A percentile compares a stretch with the other conserved stretches of the same genome.
These are phyloP conservation scores for Amphiprion clarkii DNA, from an alignment of 2,797 vertebrate genomes.

Conservation along the genomic window DNA sequence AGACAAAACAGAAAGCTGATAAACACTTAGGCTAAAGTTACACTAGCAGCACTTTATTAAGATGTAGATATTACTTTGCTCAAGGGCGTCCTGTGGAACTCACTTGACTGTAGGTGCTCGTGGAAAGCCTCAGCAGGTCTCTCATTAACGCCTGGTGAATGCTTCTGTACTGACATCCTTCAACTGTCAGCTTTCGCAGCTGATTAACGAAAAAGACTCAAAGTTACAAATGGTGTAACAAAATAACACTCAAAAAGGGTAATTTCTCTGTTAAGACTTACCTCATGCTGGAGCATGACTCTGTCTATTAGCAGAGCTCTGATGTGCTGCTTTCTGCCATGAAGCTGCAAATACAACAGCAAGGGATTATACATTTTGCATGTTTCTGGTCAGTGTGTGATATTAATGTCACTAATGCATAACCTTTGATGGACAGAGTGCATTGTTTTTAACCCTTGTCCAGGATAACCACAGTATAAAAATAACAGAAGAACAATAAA, in stretches of 20 bases:
- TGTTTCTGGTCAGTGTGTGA: neutral
- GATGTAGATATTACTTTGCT: neutral
- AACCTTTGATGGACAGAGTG: neutral
- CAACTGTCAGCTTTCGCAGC: slow-evolving; percentile 94
- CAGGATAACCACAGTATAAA: neutral
- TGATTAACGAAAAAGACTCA: slow-evolving; percentile 63
- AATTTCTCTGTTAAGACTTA: slow-evolving; percentile 56
- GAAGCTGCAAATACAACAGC: slow-evolving; percentile 86
- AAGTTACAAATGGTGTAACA: slow-evolving; percentile 15
- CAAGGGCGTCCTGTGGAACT: slow-evolving; percentile 25
- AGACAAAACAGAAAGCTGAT: neutral
- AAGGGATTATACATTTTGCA: neutral
- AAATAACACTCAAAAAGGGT: accelerated
- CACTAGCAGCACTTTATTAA: neutral
- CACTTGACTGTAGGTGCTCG: slow-evolving; percentile 98
- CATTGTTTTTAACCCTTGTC: neutral
- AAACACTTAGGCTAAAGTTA: neutral
- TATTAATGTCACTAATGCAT: neutral
- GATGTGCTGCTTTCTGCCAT: slow-evolving; percentile 96
- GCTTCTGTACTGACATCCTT: slow-evolving; percentile 94
- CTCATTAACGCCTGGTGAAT: slow-evolving; percentile 94
- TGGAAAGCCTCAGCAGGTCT: slow-evolving; percentile 94
- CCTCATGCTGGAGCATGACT: slow-evolving; percentile 99
- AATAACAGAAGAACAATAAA: neutral
- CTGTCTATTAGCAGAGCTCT: slow-evolving; percentile 95